These are phyloP conservation scores for Rhynchophorus ferrugineus DNA, from an alignment of 1,140 invertebrate genomes.

Conservation along the genomic window DNA sequence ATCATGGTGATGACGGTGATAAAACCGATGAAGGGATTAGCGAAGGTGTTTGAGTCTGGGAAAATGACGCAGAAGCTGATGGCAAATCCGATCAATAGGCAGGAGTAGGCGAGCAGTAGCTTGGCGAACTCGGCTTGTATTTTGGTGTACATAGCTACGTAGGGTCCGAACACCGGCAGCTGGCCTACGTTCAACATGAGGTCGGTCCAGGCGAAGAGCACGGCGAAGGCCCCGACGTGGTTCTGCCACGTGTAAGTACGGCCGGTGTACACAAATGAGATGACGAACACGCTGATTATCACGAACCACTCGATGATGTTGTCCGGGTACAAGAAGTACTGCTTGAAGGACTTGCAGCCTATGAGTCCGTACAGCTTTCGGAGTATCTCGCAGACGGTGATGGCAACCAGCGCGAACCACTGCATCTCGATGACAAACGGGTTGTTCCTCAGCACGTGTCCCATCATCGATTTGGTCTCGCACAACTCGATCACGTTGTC, in stretches of 20 bases:
- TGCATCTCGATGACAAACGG: slow-evolving; percentile 67
- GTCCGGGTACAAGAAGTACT: slow-evolving; percentile 73
- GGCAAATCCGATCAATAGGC: slow-evolving; percentile 75
- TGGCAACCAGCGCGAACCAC: slow-evolving; percentile 66
- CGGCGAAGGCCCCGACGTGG: slow-evolving; percentile 71
- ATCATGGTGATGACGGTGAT: slow-evolving; percentile 84
- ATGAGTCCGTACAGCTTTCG: slow-evolving; percentile 69
- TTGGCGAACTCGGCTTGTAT: slow-evolving; percentile 80
- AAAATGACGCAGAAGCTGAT: slow-evolving; percentile 82
- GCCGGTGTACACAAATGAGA: slow-evolving; percentile 68
- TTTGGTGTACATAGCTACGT: slow-evolving; percentile 80
- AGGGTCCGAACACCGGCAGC: slow-evolving; percentile 74
- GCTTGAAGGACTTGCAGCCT: slow-evolving; percentile 64
- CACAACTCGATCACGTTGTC: slow-evolving; percentile 52
- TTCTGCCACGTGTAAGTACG: slow-evolving; percentile 76
- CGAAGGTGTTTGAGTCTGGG: slow-evolving; percentile 68
- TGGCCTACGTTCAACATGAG: slow-evolving; percentile 82
- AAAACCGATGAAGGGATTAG: slow-evolving; percentile 67
- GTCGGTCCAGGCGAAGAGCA: slow-evolving; percentile 78
- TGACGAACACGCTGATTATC: slow-evolving; percentile 70
- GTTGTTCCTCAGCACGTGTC: slow-evolving; percentile 61
- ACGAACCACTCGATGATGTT: slow-evolving; percentile 82
- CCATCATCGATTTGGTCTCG: slow-evolving; percentile 64
- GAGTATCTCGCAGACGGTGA: slow-evolving; percentile 67
- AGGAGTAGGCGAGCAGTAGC: slow-evolving; percentile 73